Base-by-base conservation (phyloP, 2,888 invertebrate genomes). In the Agonopterix arenella region DNA sequence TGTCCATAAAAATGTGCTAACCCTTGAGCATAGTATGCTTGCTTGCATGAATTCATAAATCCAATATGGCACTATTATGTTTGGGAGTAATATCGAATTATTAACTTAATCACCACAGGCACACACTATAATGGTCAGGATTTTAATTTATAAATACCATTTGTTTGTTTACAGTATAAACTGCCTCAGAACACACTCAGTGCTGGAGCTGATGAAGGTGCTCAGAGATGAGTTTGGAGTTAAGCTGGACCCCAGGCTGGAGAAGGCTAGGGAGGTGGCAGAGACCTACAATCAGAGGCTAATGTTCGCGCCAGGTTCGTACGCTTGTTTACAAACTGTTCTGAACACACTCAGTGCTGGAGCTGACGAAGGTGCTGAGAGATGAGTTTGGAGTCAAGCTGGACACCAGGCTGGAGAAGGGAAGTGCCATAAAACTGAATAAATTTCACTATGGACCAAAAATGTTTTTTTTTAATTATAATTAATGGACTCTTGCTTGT, bases 91-190 rank as follows among this genome's bases (percentile, higher is more conserved):
- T n/a, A n/a, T n/a, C n/a, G n/a, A n/a, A n/a, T n/a, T n/a, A n/a
- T n/a, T n/a, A n/a, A n/a, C n/a, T n/a, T n/a, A n/a, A n/a, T n/a
- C n/a, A n/a, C n/a, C n/a, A n/a, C n/a, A n/a, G n/a, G n/a, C n/a
- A n/a, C n/a, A n/a, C n/a, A n/a, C n/a, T n/a, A n/a, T n/a, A n/a
- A n/a, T n/a, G n/a, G n/a, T n/a, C n/a, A n/a, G n/a, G n/a, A n/a
- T n/a, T n/a, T n/a, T n/a, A n/a, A n/a, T n/a, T n/a, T n/a, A n/a
- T n/a, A n/a, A n/a, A n/a, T n/a, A n/a, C n/a, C n/a, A n/a, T n/a
- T n/a, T n/a, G n/a, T n/a, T n/a, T 28, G 28, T 5, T 28, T 66
- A 1, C 74, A 96, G 96, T 70, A 97, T 98, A 70, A 97, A 97
- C 80, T 94, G 96, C 66, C 85, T 97, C 37, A 93, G 94, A 0